phyloP scores from a whole-genome alignment of 2,113 vertebrate species.

The Indicator maculatus region DNA sequence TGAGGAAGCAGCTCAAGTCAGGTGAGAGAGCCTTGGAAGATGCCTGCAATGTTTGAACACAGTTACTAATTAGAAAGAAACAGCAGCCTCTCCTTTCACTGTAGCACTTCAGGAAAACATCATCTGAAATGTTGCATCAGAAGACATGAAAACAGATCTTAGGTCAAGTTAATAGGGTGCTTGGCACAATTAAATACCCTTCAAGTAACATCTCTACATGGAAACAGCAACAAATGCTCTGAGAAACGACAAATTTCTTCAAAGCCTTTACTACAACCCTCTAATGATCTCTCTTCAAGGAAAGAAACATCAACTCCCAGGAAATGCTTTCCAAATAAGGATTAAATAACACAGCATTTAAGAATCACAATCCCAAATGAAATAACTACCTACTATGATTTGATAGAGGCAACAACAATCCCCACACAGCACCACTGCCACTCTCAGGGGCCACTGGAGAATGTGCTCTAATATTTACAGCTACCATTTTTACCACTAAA shows the following conservation, averaged over 20 bases:
- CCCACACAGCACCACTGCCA: background rate
- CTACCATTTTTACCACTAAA: background rate
- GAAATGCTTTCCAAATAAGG: background rate
- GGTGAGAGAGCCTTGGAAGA: background rate
- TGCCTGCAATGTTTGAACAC: background rate
- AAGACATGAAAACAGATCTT: background rate
- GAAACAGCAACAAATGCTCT: background rate
- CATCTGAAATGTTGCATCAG: background rate
- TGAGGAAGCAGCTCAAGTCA: background rate
- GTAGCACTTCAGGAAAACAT: background rate
- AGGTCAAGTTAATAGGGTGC: background rate
- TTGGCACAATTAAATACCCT: background rate
- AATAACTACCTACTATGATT: background rate
- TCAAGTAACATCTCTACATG: background rate
- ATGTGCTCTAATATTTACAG: background rate
- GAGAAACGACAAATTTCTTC: background rate
- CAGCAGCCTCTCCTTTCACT: background rate
- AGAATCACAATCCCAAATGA: background rate
- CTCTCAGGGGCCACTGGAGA: background rate
- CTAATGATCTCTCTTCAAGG: accelerated
- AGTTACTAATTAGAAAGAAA: background rate
- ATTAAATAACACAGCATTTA: background rate
- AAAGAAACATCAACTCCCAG: background rate
- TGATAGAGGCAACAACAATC: background rate
- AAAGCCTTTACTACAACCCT: background rate